Evolutionary conservation across 2,113 vertebrate species (phyloP).

Genomic region (Erythrocebus patas): DNA sequence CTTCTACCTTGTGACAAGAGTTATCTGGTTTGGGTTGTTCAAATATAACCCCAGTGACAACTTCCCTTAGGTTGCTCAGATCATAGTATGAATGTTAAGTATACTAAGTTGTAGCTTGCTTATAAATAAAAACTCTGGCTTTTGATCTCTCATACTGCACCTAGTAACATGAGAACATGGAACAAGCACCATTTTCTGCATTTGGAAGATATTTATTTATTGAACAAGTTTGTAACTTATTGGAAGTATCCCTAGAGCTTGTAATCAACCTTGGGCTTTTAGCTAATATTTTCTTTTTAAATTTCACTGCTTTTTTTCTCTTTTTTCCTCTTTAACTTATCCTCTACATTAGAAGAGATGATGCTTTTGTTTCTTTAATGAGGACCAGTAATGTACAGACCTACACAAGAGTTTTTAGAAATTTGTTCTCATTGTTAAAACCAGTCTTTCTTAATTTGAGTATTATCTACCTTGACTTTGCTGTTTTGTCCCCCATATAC

Average conservation of each 20-base stretch:
- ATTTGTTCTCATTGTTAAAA: conserved; percentile 8
- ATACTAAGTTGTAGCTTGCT: neutral
- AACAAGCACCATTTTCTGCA: neutral
- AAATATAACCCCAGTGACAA: neutral
- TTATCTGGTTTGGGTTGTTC: neutral
- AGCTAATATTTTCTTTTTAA: neutral
- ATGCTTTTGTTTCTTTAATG: neutral
- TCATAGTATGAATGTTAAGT: neutral
- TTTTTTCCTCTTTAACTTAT: too few relatives aligned
- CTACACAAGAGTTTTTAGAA: neutral
- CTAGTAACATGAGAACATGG: neutral
- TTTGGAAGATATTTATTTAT: neutral
- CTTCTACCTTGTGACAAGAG: neutral
- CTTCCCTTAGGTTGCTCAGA: neutral
- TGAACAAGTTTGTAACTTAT: conserved; percentile 21
- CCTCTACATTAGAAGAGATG: too few relatives aligned
- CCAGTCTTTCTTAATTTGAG: neutral
- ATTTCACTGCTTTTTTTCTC: too few relatives aligned
- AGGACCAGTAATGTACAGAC: neutral
- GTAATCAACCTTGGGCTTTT: neutral
- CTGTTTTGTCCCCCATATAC: neutral
- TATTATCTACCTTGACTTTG: neutral
- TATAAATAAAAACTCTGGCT: neutral
- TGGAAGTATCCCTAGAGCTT: neutral
- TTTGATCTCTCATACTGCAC: neutral